These are phyloP conservation scores for Aulostomus chinensis DNA, from an alignment of 2,797 vertebrate genomes.

Conservation along the genomic window DNA sequence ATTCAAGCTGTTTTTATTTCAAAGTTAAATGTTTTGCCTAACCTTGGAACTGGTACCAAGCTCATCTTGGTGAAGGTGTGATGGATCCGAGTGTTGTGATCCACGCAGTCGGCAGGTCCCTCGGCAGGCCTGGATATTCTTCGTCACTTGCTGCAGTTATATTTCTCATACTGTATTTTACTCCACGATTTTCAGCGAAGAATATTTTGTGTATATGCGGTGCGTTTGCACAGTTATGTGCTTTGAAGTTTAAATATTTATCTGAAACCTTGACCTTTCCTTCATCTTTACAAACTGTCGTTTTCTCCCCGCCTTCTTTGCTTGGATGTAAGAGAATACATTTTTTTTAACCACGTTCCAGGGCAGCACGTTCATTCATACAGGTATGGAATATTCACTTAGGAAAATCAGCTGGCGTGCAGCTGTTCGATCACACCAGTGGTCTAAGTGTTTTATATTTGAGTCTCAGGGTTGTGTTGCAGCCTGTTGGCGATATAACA, in stretches of 20 bases:
- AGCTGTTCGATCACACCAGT: conserved; percentile 2
- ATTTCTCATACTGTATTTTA: too few relatives aligned
- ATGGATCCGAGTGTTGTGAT: conserved; percentile 1
- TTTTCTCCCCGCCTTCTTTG: neutral
- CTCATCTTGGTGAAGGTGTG: neutral
- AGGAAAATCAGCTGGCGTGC: conserved; percentile 3
- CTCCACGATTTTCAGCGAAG: too few relatives aligned
- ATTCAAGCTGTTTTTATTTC: conserved; percentile 8
- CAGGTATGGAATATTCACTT: conserved; percentile 11
- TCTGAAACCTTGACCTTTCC: too few relatives aligned
- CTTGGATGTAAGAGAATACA: conserved; percentile 5
- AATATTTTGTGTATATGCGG: neutral
- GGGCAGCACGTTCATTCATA: conserved; percentile 2
- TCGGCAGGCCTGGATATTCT: too few relatives aligned
- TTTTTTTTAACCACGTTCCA: conserved; percentile 8
- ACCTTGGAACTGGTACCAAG: neutral
- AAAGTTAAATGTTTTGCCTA: neutral
- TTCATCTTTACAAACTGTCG: too few relatives aligned
- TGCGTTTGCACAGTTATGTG: neutral
- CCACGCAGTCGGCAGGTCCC: too few relatives aligned
- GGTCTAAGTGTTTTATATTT: conserved; percentile 1
- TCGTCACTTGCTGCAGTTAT: too few relatives aligned
- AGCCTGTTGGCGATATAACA: conserved; percentile 6
- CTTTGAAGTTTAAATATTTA: too few relatives aligned
- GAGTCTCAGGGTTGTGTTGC: conserved; percentile 42